Evolutionary conservation across 2,797 vertebrate species (phyloP).

Genomic region (Leptatherina wallacei): DNA sequence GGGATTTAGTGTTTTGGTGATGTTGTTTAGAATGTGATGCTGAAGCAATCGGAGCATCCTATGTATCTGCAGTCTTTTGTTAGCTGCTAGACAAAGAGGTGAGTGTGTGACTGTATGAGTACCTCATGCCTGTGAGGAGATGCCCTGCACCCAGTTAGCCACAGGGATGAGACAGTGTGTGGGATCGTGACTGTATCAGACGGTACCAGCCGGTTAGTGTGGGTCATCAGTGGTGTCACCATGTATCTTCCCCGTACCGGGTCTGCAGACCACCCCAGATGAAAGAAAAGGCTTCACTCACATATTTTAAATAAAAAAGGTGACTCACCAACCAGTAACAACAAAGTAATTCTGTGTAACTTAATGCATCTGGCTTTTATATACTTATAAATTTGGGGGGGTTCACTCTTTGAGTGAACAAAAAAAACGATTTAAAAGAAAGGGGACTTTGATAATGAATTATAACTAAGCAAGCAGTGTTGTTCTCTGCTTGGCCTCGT

Average conservation of each 20-base stretch:
- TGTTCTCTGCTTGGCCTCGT: neutral
- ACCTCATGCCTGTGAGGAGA: conserved; percentile 60
- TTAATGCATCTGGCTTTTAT: neutral
- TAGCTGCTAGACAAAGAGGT: conserved; percentile 61
- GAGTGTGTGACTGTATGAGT: conserved; percentile 46
- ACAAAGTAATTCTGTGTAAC: conserved; percentile 22
- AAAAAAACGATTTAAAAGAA: neutral
- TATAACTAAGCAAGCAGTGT: neutral
- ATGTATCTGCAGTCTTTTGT: conserved; percentile 57
- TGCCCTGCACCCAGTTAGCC: conserved; percentile 24
- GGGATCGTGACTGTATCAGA: conserved; percentile 52
- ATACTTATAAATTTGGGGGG: no score
- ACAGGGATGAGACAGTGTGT: conserved; percentile 28
- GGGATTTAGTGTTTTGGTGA: conserved; percentile 27
- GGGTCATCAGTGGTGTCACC: conserved; percentile 57
- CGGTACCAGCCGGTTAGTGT: conserved; percentile 55
- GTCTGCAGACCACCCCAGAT: conserved; percentile 57
- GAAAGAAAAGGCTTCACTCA: conserved; percentile 29
- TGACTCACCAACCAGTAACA: conserved; percentile 55
- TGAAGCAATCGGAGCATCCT: conserved; percentile 49
- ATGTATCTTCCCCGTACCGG: conserved; percentile 37
- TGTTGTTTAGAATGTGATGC: conserved; percentile 53
- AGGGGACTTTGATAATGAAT: neutral
- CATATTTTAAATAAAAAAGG: conserved; percentile 12
- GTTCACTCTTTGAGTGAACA: neutral